A percentile compares a stretch with the other conserved stretches of the same genome.
Conservation (phyloP, 2,888 invertebrate genomes). For the Parthenolecanium corni region DNA sequence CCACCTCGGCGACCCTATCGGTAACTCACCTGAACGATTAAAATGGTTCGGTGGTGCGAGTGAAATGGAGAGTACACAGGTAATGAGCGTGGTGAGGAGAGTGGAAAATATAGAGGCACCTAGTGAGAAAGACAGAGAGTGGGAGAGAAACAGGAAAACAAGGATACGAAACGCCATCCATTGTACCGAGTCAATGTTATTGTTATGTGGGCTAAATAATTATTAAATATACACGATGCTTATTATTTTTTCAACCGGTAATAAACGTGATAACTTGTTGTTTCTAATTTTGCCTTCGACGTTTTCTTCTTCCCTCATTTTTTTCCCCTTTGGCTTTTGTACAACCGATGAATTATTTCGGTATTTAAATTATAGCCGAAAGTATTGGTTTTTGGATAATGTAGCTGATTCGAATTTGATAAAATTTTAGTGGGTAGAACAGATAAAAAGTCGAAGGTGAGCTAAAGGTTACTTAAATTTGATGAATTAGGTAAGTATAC, state of each 20-base stretch:
- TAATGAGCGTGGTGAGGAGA: no score
- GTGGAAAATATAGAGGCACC: no score
- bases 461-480: no score
- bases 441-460: no score
- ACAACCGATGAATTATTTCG: neutral
- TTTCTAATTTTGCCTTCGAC: no score
- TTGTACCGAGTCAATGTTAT: conserved; percentile 18
- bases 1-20: neutral
- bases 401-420: no score
- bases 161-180: neutral
- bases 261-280: no score
- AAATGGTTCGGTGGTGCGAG: neutral
- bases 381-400: neutral
- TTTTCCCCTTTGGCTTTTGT: neutral
- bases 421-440: no score
- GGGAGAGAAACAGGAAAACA: no score
- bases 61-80: no score
- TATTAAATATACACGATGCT: conserved; percentile 5
- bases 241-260: neutral
- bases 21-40: conserved; percentile 27
- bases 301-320: neutral
- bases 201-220: conserved; percentile 29
- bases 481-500: no score
- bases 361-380: neutral
- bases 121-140: no score